Conservation (phyloP, 2,113 vertebrate species). For the Aegithalos caudatus region DNA sequence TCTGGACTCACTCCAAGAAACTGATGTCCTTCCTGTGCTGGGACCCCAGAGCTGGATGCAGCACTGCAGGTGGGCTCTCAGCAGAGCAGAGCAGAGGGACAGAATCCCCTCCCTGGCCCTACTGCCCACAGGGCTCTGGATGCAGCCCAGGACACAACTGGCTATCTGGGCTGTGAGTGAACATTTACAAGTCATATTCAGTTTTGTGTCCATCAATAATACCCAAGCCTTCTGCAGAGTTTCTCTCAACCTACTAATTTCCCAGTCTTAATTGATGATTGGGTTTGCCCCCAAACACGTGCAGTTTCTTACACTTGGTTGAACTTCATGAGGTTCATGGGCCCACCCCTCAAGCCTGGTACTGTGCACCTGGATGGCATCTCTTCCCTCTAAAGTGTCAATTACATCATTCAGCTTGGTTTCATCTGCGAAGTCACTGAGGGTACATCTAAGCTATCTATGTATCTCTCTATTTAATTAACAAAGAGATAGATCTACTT, state of each 20-base stretch:
- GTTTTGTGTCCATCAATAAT: neutral
- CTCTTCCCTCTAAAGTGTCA: neutral
- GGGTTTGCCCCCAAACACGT: accelerated
- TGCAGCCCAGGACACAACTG: accelerated
- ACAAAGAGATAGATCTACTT: neutral
- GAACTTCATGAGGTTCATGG: neutral
- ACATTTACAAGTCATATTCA: neutral
- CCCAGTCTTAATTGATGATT: neutral
- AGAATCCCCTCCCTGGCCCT: neutral
- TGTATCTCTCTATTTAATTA: neutral
- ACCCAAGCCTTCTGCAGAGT: neutral
- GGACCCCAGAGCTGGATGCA: neutral
- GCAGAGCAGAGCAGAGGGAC: neutral
- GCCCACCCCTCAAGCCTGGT: neutral
- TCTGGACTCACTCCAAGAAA: accelerated
- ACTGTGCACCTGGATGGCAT: neutral
- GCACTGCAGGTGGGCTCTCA: neutral
- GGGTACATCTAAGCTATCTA: neutral
- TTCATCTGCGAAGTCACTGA: neutral
- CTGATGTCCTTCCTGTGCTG: neutral
- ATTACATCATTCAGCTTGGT: neutral
- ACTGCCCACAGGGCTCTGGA: accelerated
- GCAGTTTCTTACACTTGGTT: neutral
- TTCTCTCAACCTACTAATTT: neutral
- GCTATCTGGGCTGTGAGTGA: neutral